A percentile compares a stretch with the other conserved stretches of the same genome.
These are phyloP conservation scores for Peromyscus aztecus DNA, from an alignment of 2,797 vertebrate species.

Conservation along the genomic window DNA sequence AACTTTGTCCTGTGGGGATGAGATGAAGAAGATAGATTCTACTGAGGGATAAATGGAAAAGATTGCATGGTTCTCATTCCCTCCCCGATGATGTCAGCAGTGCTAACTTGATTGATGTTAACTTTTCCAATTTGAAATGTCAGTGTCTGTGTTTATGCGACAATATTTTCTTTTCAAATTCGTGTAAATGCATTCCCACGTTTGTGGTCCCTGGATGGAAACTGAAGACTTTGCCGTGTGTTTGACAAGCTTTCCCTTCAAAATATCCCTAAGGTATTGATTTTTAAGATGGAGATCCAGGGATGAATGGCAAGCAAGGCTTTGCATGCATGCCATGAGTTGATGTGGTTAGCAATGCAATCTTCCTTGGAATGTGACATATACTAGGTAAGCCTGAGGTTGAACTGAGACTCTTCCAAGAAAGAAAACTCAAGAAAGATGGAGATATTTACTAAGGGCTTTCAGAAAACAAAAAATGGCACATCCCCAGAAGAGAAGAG, in stretches of 20 bases:
- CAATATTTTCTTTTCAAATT: slow-evolving; percentile 58
- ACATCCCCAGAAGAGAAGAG: background rate
- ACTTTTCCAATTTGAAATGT: background rate
- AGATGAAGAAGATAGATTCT: background rate
- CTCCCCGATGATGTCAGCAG: background rate
- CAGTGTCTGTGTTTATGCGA: background rate
- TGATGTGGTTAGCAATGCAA: slow-evolving; percentile 18
- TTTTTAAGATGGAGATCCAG: slow-evolving; percentile 18
- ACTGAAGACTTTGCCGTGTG: slow-evolving; percentile 30
- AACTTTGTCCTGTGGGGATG: background rate
- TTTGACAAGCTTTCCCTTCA: slow-evolving; percentile 58
- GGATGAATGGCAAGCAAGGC: background rate
- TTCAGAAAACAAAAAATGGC: slow-evolving; percentile 20
- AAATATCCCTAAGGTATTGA: slow-evolving; percentile 39
- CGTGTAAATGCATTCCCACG: slow-evolving; percentile 12
- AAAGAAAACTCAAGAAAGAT: slow-evolving; percentile 17
- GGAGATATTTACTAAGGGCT: background rate
- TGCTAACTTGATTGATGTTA: slow-evolving; percentile 25
- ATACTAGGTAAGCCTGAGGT: background rate
- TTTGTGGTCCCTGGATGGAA: slow-evolving; percentile 52
- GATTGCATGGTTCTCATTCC: background rate
- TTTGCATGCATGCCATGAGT: background rate
- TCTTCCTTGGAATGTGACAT: background rate
- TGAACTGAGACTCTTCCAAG: background rate
- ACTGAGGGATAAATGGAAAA: background rate